Base-by-base conservation (phyloP, 2,113 vertebrate species). In the Melozone crissalis region DNA sequence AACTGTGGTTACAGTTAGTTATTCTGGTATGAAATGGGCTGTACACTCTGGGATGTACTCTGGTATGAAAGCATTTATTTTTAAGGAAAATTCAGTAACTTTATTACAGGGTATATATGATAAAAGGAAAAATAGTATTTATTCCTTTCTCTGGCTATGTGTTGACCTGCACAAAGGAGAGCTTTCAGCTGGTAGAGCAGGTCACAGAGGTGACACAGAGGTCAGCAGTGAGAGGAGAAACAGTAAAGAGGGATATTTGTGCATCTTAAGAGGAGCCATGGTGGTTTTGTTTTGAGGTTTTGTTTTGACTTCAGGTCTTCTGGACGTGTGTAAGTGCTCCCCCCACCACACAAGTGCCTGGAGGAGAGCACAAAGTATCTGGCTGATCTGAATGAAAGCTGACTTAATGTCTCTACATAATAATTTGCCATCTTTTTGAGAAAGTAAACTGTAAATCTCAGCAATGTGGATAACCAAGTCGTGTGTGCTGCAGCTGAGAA, bases 361-460 rank as follows among this genome's bases (percentile, higher is more conserved):
- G 67, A 79, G 81, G 54, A 62, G 67, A 90, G n/a, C 46, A 20
- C 4, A 0, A n/a, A 77, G 59, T 78, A 39, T 47, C 82, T 51
- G 4, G 11, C 8, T 88, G 37, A 80, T 96, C 52, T 80, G 90
- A 89, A 58, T 84, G 79, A 91, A 78, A 90, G 63, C 51, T 55
- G 76, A 41, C 76, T 86, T 91, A 68, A 78, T 90, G 76, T 75
- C 75, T 84, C 68, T 41, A 28, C 76, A 84, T 80, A 31, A 86
- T 57, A 72, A 84, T 90, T 88, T 90, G 44, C 78, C 85, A 93
- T 92, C 68, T 95, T 88, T 61, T 68, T 31, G 47, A 59, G 76
- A 49, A 7, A 63, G 76, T 59, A 63, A 92, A 54, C 37, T 63
- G 77, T 54, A 41, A 94, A 80, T 72, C 78, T 89, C 61, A 46